Evolutionary conservation across 2,797 vertebrate species (phyloP).

Genomic region (Acipenser transmontanus): DNA sequence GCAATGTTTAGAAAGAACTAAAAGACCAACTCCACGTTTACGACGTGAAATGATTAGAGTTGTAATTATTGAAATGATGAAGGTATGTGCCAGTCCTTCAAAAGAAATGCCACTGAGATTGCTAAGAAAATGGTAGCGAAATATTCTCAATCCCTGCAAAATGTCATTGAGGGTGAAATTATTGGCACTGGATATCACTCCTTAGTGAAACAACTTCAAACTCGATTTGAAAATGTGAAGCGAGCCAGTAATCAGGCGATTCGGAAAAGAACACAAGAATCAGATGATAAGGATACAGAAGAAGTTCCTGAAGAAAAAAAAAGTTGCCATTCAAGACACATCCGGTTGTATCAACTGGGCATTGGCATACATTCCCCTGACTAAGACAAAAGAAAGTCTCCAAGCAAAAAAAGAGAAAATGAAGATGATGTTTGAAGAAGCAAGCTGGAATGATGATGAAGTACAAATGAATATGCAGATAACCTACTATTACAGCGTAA

Average conservation of each 20-base stretch:
- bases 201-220: neutral
- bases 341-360: neutral
- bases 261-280: neutral
- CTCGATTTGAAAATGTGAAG: neutral
- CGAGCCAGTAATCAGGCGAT: neutral
- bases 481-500: conserved; percentile 26
- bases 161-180: neutral
- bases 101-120: neutral
- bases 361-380: neutral
- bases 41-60: neutral
- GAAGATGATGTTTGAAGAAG: neutral
- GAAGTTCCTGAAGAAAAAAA: neutral
- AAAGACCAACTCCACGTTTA: neutral
- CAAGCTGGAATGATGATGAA: conserved; percentile 3
- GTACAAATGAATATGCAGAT: conserved; percentile 21
- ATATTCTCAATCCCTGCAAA: neutral
- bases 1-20: neutral
- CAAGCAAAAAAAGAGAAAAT: neutral
- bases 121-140: neutral
- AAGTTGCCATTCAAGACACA: neutral
- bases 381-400: neutral
- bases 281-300: neutral
- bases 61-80: neutral
- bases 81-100: too few relatives aligned
- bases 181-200: neutral